Conservation (phyloP, 2,113 vertebrate genomes). For the Bufo gargarizans region DNA sequence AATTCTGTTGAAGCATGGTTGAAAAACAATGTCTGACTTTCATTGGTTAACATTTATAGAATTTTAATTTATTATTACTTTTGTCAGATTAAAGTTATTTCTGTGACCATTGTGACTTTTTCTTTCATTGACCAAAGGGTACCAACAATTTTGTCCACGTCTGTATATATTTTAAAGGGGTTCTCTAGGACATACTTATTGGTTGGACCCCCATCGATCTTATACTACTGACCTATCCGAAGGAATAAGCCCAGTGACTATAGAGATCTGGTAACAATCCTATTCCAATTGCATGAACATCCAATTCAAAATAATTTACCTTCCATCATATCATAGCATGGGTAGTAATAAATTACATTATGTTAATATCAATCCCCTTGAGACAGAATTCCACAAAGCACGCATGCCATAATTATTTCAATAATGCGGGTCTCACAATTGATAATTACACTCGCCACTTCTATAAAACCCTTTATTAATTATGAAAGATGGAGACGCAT, state of each 20-base stretch:
- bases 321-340: neutral
- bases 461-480: constrained; percentile 38
- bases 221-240: no score
- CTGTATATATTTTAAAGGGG: no score
- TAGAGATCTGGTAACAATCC: neutral
- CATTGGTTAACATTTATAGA: no score
- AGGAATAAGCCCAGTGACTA: neutral
- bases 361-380: neutral
- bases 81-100: no score
- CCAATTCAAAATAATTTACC: neutral
- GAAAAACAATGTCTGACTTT: no score
- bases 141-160: no score
- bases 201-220: no score
- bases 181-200: no score
- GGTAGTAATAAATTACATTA: neutral
- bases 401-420: constrained; percentile 23
- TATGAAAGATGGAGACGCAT: neutral
- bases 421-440: neutral
- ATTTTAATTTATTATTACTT: no score
- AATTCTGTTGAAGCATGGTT: no score
- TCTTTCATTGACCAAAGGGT: no score
- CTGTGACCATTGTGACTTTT: no score
- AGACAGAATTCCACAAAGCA: neutral
- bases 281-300: neutral
- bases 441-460: neutral